These are phyloP conservation scores for Neotragus moschatus DNA, from an alignment of 2,113 vertebrate genomes.

Conservation along the genomic window DNA sequence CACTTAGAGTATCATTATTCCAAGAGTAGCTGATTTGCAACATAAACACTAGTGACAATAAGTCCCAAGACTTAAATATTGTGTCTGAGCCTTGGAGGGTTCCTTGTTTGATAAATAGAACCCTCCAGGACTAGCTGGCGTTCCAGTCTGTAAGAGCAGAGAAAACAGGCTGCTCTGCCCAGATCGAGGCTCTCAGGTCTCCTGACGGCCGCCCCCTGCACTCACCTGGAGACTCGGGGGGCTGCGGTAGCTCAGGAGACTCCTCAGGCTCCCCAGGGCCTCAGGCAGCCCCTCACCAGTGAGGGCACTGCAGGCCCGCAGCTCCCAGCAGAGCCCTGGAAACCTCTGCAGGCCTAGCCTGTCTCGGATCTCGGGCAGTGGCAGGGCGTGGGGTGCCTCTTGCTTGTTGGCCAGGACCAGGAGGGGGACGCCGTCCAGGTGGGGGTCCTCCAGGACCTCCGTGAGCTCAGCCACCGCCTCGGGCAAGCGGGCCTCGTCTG, in stretches of 20 bases:
- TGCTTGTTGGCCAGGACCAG: constrained; percentile 94
- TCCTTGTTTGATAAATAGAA: not conserved
- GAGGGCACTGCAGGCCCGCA: constrained; percentile 85
- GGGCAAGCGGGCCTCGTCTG: constrained; percentile 76
- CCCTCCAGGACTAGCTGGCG: not conserved
- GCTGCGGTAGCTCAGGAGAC: constrained; percentile 75
- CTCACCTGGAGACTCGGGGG: not conserved
- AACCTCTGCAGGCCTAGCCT: constrained; percentile 71
- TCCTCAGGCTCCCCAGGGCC: constrained; percentile 80
- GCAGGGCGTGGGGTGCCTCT: constrained; percentile 81
- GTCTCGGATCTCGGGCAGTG: constrained; percentile 77
- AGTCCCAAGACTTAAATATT: not conserved
- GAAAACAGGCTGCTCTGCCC: not conserved
- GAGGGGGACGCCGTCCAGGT: constrained; percentile 81
- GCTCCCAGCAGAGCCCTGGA: constrained; percentile 78
- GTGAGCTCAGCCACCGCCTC: constrained; percentile 82
- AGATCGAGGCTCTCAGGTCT: not conserved
- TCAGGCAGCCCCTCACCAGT: constrained; percentile 83
- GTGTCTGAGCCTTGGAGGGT: not conserved
- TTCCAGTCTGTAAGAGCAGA: not conserved
- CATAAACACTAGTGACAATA: not conserved
- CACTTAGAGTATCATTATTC: not conserved
- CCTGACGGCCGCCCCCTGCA: fast-evolving
- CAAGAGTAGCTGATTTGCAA: not conserved
- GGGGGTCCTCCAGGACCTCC: constrained; percentile 79